Conservation (phyloP, 2,888 invertebrate genomes). For the Nephrotoma appendiculata region DNA sequence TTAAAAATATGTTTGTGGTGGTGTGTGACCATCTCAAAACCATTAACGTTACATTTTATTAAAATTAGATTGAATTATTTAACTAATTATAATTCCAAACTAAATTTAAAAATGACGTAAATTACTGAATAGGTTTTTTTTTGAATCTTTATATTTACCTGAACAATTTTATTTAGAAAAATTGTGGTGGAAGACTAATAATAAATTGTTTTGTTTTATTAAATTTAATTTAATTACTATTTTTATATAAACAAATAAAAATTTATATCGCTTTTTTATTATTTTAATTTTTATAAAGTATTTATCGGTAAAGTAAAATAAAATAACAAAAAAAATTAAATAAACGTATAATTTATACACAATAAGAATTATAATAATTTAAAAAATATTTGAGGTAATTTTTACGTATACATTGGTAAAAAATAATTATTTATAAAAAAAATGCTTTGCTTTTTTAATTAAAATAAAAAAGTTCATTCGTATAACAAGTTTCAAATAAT, state of each 20-base stretch:
- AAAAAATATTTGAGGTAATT: slow-evolving; percentile 15
- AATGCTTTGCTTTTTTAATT: not conserved
- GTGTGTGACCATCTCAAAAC: not conserved
- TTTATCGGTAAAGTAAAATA: not conserved
- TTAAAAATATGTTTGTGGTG: not conserved
- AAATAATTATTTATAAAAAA: slow-evolving; percentile 6
- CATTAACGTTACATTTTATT: not conserved
- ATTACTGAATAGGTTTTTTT: not conserved
- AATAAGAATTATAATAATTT: slow-evolving; percentile 4
- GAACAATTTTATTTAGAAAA: not conserved
- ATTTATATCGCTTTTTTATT: not conserved
- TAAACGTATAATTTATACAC: not conserved
- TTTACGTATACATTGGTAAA: slow-evolving; percentile 17
- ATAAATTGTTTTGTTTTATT: not conserved
- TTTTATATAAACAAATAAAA: not conserved
- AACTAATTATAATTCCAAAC: not conserved
- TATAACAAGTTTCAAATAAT: not conserved
- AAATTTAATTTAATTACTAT: not conserved
- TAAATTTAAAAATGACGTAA: not conserved
- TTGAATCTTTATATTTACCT: not conserved
- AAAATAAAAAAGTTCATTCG: not conserved
- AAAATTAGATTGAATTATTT: not conserved
- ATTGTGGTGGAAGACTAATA: not conserved
- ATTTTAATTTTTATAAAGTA: not conserved
- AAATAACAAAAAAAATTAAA: not conserved